phyloP scores from a whole-genome alignment of 2,888 invertebrate genomes.

The Hyalella azteca region DNA sequence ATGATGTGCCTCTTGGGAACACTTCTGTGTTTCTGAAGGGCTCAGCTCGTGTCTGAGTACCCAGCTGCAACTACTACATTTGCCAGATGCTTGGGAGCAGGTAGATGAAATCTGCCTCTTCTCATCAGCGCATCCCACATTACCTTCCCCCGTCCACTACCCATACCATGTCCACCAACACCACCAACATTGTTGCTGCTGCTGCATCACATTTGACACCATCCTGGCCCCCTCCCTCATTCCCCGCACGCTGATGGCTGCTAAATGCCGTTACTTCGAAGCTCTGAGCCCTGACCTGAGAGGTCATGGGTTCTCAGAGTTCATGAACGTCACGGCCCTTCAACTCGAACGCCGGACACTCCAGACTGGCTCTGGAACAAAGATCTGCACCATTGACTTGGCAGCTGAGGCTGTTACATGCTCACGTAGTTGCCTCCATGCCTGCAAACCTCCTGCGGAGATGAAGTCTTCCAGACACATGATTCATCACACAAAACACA shows the following conservation, averaged over 20 bases:
- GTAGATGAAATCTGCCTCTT: not conserved
- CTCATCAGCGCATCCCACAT: not conserved
- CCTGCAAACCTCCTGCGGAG: too few species aligned
- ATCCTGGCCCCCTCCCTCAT: not conserved
- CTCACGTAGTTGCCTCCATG: too few species aligned
- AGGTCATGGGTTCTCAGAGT: too few species aligned
- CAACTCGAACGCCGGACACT: too few species aligned
- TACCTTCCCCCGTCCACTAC: not conserved
- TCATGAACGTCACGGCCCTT: too few species aligned
- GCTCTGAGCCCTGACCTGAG: too few species aligned
- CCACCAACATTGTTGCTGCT: not conserved
- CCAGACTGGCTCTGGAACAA: too few species aligned
- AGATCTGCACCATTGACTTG: too few species aligned
- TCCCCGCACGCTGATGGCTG: not conserved
- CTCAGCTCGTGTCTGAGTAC: not conserved
- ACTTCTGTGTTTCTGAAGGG: not conserved
- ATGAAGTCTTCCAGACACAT: too few species aligned
- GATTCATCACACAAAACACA: too few species aligned
- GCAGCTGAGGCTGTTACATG: too few species aligned
- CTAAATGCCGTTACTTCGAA: too few species aligned
- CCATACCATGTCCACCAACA: not conserved
- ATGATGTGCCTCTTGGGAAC: not conserved
- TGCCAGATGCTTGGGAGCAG: not conserved
- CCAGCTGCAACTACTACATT: not conserved
- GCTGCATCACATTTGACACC: not conserved